These are phyloP conservation scores for Platypus cylindrus DNA, from an alignment of 2,888 invertebrate genomes.

Conservation along the genomic window DNA sequence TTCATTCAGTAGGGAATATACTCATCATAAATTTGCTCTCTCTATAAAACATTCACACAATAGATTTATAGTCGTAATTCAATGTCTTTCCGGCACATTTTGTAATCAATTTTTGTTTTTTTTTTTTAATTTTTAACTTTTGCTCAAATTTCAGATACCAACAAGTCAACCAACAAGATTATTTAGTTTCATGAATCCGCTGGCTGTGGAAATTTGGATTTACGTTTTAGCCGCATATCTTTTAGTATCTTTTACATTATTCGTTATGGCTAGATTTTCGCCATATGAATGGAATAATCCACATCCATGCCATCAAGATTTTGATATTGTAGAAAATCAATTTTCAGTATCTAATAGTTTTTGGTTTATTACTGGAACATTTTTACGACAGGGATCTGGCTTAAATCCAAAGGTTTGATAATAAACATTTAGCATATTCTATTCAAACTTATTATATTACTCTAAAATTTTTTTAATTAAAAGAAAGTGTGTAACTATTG, in stretches of 20 bases:
- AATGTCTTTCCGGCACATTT: too few species aligned
- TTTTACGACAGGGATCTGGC: conserved; percentile 75
- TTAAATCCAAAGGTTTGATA: conserved; percentile 65
- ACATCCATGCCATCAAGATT: conserved; percentile 67
- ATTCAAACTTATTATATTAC: too few species aligned
- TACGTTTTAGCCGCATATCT: conserved; percentile 90
- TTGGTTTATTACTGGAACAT: conserved; percentile 84
- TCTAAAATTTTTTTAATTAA: too few species aligned
- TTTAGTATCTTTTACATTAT: conserved; percentile 84
- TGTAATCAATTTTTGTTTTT: too few species aligned
- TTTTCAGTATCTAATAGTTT: conserved; percentile 90
- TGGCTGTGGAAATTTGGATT: conserved; percentile 94
- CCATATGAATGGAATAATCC: conserved; percentile 91
- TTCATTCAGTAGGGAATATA: too few species aligned
- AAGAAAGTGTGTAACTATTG: too few species aligned
- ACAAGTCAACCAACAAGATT: conserved; percentile 76
- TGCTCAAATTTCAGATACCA: too few species aligned
- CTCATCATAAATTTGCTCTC: too few species aligned
- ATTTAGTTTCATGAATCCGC: conserved; percentile 93
- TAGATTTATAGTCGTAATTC: too few species aligned
- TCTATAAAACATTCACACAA: too few species aligned
- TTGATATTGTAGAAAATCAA: conserved; percentile 84
- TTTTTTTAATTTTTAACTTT: too few species aligned
- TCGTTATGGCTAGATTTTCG: conserved; percentile 92
- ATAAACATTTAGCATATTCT: too few species aligned